phyloP scores from a whole-genome alignment of 2,888 invertebrate species.

The Hesperia comma region DNA sequence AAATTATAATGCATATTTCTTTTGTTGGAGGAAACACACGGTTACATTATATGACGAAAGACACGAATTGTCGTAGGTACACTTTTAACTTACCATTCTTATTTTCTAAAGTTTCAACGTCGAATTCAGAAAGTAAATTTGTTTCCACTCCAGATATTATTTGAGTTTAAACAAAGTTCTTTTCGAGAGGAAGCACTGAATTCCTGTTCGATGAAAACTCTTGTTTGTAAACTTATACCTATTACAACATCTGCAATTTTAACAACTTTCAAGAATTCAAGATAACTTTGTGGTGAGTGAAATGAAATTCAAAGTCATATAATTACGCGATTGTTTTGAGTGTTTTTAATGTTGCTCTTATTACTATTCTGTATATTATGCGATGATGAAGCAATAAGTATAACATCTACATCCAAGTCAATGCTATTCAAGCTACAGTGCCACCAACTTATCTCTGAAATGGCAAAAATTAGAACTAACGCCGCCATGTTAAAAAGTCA shows the following conservation, averaged over 20 bases:
- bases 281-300: not conserved
- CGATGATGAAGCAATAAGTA: too few species aligned
- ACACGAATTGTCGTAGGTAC: too few species aligned
- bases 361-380: too few species aligned
- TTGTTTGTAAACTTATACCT: not conserved
- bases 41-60: too few species aligned
- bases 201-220: not conserved
- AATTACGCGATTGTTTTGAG: not conserved
- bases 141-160: constrained; percentile 1
- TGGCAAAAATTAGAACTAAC: too few species aligned
- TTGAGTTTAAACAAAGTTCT: constrained; percentile 1
- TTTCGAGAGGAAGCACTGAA: not conserved
- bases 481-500: too few species aligned
- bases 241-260: not conserved
- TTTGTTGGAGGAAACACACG: too few species aligned
- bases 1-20: too few species aligned
- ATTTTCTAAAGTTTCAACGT: not conserved
- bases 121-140: not conserved
- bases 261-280: not conserved
- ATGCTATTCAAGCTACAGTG: too few species aligned
- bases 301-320: not conserved
- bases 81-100: too few species aligned
- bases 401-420: too few species aligned
- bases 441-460: too few species aligned
- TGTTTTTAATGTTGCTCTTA: not conserved